Percentiles rank a stretch among this genome's conserved stretches.
Evolutionary conservation across 2,797 vertebrate genomes (phyloP).

Genomic region (Scolopax bukidnonensis): DNA sequence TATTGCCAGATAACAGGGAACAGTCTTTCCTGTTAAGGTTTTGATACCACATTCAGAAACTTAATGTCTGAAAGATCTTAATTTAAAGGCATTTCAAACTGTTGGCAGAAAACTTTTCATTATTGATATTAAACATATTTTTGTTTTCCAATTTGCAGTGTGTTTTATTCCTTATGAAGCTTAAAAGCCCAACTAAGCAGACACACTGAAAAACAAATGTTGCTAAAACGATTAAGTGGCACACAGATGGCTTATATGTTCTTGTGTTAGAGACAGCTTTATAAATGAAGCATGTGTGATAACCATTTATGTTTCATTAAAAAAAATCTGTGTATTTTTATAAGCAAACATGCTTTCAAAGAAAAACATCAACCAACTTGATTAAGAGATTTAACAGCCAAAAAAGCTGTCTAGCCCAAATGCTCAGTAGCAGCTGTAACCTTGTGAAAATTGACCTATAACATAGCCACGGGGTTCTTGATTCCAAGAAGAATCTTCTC

Average conservation of each 20-base stretch:
- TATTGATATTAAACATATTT: constrained; percentile 33
- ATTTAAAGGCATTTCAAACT: not conserved
- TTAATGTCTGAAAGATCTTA: not conserved
- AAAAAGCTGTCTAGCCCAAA: constrained; percentile 33
- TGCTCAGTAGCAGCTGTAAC: constrained; percentile 62
- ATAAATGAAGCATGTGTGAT: constrained; percentile 30
- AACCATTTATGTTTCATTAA: not conserved
- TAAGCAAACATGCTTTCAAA: constrained; percentile 23
- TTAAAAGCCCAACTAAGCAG: constrained; percentile 1
- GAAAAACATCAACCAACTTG: not conserved
- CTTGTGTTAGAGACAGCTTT: constrained; percentile 39
- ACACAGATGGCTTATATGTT: constrained; percentile 54
- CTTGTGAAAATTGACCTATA: constrained; percentile 72
- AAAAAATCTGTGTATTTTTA: not conserved
- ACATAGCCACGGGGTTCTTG: constrained; percentile 69
- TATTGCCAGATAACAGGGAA: not conserved
- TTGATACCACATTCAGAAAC: not conserved
- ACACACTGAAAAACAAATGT: constrained; percentile 32
- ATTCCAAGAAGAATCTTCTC: constrained; percentile 69
- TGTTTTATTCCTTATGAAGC: constrained; percentile 1
- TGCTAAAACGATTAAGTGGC: constrained; percentile 23
- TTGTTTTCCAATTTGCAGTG: not conserved
- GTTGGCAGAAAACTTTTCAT: not conserved
- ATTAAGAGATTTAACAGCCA: constrained; percentile 26
- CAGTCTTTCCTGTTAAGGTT: not conserved